phyloP scores from a whole-genome alignment of 2,888 invertebrate species.

The Petrophora chlorosata region DNA sequence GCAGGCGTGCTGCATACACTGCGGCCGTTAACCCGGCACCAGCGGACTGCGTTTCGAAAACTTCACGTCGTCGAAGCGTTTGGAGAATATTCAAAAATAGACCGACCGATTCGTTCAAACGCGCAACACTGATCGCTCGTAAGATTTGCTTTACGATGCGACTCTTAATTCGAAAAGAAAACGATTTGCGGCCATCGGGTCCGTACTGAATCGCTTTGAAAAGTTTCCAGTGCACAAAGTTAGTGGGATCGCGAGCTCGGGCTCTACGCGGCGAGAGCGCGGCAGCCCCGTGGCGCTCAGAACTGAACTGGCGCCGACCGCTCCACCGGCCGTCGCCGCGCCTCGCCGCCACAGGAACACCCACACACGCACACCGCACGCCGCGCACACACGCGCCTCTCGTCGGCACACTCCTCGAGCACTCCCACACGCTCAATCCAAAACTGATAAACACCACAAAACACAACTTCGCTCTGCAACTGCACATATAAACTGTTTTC shows the following conservation, averaged over 20 bases:
- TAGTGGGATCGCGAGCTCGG: slow-evolving; percentile 72
- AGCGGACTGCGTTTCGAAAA: slow-evolving; percentile 81
- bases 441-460: slow-evolving; percentile 78
- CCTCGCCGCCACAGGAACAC: slow-evolving; percentile 68
- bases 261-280: slow-evolving; percentile 66
- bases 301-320: slow-evolving; percentile 69
- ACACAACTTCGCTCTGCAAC: slow-evolving; percentile 71
- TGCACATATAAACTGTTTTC: slow-evolving; percentile 62
- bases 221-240: slow-evolving; percentile 83
- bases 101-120: slow-evolving; percentile 68
- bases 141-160: slow-evolving; percentile 53
- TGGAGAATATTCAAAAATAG: slow-evolving; percentile 83
- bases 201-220: slow-evolving; percentile 68
- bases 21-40: slow-evolving; percentile 80
- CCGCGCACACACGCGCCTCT: slow-evolving; percentile 45
- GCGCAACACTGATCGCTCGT: slow-evolving; percentile 61
- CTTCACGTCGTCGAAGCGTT: slow-evolving; percentile 76
- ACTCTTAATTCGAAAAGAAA: slow-evolving; percentile 55
- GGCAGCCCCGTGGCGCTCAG: slow-evolving; percentile 73
- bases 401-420: slow-evolving; percentile 43
- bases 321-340: slow-evolving; percentile 53
- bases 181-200: slow-evolving; percentile 54
- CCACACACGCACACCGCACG: slow-evolving; percentile 53
- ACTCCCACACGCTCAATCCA: slow-evolving; percentile 48
- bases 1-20: slow-evolving; percentile 75